Conservation (phyloP, 2,888 invertebrate genomes). For the Sinotaia quadrata region DNA sequence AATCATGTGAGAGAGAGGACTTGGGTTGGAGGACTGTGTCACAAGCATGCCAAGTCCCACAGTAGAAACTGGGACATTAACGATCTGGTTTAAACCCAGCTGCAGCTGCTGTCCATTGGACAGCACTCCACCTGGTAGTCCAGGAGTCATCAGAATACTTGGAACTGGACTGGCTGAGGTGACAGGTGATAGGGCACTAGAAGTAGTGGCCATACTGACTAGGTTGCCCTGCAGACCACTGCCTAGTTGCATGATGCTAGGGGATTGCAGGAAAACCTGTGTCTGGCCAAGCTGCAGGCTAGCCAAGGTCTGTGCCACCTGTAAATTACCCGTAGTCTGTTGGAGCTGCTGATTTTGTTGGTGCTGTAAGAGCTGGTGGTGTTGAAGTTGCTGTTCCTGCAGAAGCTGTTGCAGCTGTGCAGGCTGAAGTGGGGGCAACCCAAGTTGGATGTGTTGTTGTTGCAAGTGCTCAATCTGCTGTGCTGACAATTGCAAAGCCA, state of each 20-base stretch:
- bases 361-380: conserved; percentile 33
- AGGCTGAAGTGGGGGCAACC: conserved; percentile 49
- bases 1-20: conserved; percentile 8
- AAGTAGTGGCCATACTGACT: not conserved
- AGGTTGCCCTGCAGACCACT: conserved; percentile 14
- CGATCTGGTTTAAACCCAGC: conserved; percentile 7
- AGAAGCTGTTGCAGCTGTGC: conserved; percentile 45
- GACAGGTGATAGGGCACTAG: conserved; percentile 2
- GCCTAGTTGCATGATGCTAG: conserved; percentile 12
- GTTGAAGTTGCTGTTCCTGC: conserved; percentile 42
- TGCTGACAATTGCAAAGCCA: conserved; percentile 34
- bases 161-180: not conserved
- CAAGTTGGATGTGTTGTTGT: conserved; percentile 41
- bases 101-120: conserved; percentile 27
- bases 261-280: conserved; percentile 26
- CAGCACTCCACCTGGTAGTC: conserved; percentile 26
- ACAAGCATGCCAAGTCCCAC: not conserved
- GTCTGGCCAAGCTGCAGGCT: conserved; percentile 22
- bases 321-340: conserved; percentile 37
- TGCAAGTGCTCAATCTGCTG: conserved; percentile 45
- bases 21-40: conserved; percentile 3
- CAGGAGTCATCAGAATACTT: conserved; percentile 17
- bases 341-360: conserved; percentile 29
- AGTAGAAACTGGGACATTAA: conserved; percentile 6
- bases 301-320: conserved; percentile 34